These are phyloP conservation scores for Mus caroli DNA, from an alignment of 2,797 vertebrate species.

Conservation along the genomic window DNA sequence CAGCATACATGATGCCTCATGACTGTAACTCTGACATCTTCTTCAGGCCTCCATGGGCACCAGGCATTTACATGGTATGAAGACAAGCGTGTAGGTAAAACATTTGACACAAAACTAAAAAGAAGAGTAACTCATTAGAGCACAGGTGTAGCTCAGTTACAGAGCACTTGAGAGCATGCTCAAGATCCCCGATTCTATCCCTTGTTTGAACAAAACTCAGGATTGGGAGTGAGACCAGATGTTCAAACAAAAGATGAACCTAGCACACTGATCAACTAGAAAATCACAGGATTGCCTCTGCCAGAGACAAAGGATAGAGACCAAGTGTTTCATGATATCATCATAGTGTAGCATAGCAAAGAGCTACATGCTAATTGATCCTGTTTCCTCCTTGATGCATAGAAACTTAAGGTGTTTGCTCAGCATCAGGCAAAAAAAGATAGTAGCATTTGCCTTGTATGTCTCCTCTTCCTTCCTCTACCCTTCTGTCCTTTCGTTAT, in stretches of 20 bases:
- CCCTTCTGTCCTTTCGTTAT: neutral
- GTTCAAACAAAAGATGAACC: neutral
- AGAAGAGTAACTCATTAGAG: neutral
- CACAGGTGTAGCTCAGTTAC: neutral
- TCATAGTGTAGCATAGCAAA: neutral
- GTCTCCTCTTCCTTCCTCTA: neutral
- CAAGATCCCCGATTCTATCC: neutral
- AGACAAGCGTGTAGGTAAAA: neutral
- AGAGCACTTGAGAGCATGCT: neutral
- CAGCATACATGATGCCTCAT: neutral
- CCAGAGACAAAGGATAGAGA: neutral
- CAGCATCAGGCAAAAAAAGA: neutral
- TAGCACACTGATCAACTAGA: neutral
- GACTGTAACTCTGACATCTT: neutral
- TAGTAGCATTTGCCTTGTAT: neutral
- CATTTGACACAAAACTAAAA: neutral
- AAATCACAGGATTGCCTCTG: neutral
- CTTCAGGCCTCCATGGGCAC: neutral
- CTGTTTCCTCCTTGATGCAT: neutral
- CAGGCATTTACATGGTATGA: neutral
- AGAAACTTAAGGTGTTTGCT: slow-evolving; percentile 43
- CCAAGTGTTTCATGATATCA: neutral
- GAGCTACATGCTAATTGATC: slow-evolving; percentile 6
- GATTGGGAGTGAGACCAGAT: neutral
- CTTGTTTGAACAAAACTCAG: neutral